Evolutionary conservation across 2,113 vertebrate species (phyloP).

Genomic region (Sylvia atricapilla): DNA sequence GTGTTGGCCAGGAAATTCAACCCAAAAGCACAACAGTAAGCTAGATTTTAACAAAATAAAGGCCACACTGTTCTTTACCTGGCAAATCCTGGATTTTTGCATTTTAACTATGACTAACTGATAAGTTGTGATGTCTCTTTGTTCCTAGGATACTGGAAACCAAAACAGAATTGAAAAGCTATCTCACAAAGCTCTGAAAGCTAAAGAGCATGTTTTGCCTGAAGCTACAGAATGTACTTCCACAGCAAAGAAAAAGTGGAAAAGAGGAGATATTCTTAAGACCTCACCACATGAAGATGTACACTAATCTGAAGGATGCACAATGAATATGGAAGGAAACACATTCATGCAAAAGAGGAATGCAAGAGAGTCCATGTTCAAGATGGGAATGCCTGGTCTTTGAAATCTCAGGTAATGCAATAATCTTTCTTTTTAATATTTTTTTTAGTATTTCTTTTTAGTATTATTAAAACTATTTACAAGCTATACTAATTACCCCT

Average conservation of each 20-base stretch:
- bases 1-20: too few species aligned
- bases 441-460: not conserved
- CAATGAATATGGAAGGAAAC: not conserved
- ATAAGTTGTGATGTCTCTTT: not conserved
- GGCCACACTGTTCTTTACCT: not conserved
- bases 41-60: not conserved
- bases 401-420: not conserved
- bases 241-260: not conserved
- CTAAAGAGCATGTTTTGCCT: not conserved
- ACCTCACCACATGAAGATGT: not conserved
- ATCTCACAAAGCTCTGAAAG: not conserved
- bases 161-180: not conserved
- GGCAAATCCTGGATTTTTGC: not conserved
- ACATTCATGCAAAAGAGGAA: too few species aligned
- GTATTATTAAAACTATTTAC: not conserved
- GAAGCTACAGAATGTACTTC: not conserved
- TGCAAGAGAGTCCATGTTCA: not conserved
- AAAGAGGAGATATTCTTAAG: not conserved
- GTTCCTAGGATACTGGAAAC: not conserved
- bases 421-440: not conserved
- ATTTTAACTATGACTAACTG: not conserved
- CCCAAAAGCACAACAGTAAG: not conserved
- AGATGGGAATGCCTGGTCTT: not conserved
- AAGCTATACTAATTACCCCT: not conserved
- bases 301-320: not conserved